These are phyloP conservation scores for Mayetiola destructor DNA, from an alignment of 2,888 invertebrate genomes.

Conservation along the genomic window DNA sequence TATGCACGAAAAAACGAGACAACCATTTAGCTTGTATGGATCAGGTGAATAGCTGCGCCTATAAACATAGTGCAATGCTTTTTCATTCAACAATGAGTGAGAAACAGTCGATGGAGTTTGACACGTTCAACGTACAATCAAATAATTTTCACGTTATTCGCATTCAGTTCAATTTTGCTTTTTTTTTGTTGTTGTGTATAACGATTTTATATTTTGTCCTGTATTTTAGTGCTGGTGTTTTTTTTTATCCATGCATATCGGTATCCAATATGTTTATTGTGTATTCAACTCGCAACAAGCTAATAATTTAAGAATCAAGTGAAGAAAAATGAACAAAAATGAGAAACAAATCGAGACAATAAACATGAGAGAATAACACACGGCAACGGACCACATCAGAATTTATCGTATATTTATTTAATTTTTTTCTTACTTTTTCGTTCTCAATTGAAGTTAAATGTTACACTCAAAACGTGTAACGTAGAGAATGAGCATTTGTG, in stretches of 20 bases:
- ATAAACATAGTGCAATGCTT: neutral
- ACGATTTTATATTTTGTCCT: neutral
- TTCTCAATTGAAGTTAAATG: neutral
- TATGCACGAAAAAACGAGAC: neutral
- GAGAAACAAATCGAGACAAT: neutral
- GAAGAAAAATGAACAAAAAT: neutral
- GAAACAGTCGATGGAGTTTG: slow-evolving; percentile 2
- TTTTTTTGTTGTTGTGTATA: neutral
- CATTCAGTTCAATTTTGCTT: neutral
- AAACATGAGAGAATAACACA: too few relatives aligned
- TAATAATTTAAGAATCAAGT: neutral
- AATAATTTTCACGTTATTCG: too few relatives aligned
- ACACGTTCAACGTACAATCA: slow-evolving; percentile 12
- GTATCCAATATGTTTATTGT: neutral
- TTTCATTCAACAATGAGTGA: slow-evolving; percentile 11
- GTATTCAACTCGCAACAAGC: neutral
- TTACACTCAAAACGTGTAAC: neutral
- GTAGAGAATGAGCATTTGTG: too few relatives aligned
- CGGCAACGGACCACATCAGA: neutral
- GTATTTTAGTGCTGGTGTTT: too few relatives aligned
- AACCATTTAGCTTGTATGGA: neutral
- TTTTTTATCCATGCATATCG: too few relatives aligned
- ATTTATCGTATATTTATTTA: neutral
- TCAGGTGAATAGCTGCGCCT: slow-evolving; percentile 12
- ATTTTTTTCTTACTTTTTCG: neutral